Percentiles rank a stretch among this genome's conserved stretches.
These are phyloP conservation scores for Loxodonta africana DNA, from an alignment of 2,113 vertebrate genomes.

Conservation along the genomic window DNA sequence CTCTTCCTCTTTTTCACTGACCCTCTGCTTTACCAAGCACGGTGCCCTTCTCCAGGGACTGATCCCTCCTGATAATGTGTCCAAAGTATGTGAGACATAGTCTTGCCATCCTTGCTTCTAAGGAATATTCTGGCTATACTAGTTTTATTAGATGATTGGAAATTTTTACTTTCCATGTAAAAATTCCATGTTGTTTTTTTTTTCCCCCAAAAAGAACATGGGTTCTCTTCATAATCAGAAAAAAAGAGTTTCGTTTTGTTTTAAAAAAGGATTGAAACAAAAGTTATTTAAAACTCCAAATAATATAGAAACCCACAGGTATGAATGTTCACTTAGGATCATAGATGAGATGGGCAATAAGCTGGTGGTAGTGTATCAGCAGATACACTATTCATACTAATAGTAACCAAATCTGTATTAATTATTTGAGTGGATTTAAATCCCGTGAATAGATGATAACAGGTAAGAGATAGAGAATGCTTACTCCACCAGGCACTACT, in stretches of 20 bases:
- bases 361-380: neutral
- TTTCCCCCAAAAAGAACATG: neutral
- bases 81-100: too few species aligned
- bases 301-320: neutral
- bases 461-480: fast-evolving
- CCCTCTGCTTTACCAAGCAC: too few species aligned
- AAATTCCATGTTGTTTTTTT: neutral
- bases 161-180: neutral
- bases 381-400: neutral
- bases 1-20: too few species aligned
- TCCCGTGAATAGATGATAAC: neutral
- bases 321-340: neutral
- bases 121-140: too few species aligned
- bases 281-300: neutral
- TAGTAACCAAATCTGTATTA: neutral
- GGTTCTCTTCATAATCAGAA: constrained; percentile 15
- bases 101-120: too few species aligned
- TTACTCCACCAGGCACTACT: neutral
- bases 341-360: neutral
- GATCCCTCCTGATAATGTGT: too few species aligned
- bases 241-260: neutral
- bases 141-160: neutral
- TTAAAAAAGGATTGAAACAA: neutral
- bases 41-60: too few species aligned
- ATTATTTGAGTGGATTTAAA: neutral